Base-by-base conservation (phyloP, 2,888 invertebrate genomes). In the Thysanoteuthis rhombus region DNA sequence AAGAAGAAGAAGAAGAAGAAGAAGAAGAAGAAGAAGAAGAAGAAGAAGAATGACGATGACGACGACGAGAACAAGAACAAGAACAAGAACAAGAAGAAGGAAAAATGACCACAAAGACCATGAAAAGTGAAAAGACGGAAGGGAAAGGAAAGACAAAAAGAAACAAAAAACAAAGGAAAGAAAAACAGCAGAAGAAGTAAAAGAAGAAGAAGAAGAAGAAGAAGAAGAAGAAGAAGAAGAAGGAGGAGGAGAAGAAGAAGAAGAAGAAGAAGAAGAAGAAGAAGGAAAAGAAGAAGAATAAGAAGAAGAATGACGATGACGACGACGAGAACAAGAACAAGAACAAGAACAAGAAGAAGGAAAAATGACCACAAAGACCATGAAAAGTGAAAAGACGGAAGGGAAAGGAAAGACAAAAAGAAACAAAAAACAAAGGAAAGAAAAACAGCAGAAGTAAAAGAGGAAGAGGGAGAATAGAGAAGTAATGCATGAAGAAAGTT, bases 91-190 rank as follows among this genome's bases (percentile, higher is more conserved):
- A 42, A 42, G 8, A 42, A 42, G 42, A 42, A 42, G 1, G 12
- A 42, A 42, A 16, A 42, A 42, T 6, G 42, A 42, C n/a, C n/a
- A 45, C 22, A 25, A 52, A n/a, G 75, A 75, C 2, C 4, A 5
- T 0, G 19, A 10, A 75, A 4, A n/a, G n/a, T 12, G 19, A 32
- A 75, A 16, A 75, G 75, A n/a, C 6, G 1, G 12, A 8, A 32
- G n/a, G 1, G 10, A 10, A 1, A 32, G 5, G 1, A n/a, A n/a
- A 10, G 19, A n/a, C 6, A 8, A 8, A 1, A 32, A 75, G n/a
- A 0, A 75, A n/a, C 8, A 75, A 8, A 0, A 32, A 12, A 75
- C 1, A 4, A 75, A n/a, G 32, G 12, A 58, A 32, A 32, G 32
- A n/a, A 75, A n/a, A 75, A 32, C 6, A 75, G 12, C 6, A n/a